Evolutionary conservation across 2,113 vertebrate species (phyloP).

Genomic region (Nothoprocta pentlandii): DNA sequence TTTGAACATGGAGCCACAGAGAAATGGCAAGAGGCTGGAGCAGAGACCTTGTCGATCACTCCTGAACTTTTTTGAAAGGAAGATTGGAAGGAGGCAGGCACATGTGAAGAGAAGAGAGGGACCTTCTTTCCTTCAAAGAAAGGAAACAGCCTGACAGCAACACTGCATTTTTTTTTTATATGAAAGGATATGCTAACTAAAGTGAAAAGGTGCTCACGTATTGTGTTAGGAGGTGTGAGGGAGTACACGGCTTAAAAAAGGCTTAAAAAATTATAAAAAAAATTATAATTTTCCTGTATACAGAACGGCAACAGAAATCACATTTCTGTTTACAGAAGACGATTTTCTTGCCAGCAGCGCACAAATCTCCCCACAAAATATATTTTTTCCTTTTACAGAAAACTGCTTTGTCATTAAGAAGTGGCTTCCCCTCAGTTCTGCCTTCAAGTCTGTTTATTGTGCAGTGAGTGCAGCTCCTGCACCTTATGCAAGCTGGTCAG

Average conservation of each 20-base stretch:
- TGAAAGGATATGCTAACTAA: not conserved
- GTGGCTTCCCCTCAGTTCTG: not conserved
- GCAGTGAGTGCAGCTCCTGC: not conserved
- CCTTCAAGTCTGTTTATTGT: not conserved
- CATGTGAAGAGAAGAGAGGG: not conserved
- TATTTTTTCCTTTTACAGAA: not conserved
- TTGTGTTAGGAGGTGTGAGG: not conserved
- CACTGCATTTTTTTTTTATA: not conserved
- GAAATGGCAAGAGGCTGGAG: not conserved
- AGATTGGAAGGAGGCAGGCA: not conserved
- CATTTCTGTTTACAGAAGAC: not conserved
- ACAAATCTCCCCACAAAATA: accelerated
- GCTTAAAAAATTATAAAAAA: too few species aligned
- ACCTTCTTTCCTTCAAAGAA: not conserved
- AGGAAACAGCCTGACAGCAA: not conserved
- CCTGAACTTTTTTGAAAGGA: not conserved
- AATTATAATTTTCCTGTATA: not conserved
- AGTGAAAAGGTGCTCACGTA: not conserved
- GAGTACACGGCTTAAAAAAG: not conserved
- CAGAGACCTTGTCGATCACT: not conserved
- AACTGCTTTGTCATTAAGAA: not conserved
- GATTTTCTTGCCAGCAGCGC: not conserved
- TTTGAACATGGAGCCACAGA: not conserved
- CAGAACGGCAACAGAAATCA: not conserved
- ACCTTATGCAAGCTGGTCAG: not conserved